Evolutionary conservation across 2,888 invertebrate genomes (phyloP).

Genomic region (Synergus japonicus): DNA sequence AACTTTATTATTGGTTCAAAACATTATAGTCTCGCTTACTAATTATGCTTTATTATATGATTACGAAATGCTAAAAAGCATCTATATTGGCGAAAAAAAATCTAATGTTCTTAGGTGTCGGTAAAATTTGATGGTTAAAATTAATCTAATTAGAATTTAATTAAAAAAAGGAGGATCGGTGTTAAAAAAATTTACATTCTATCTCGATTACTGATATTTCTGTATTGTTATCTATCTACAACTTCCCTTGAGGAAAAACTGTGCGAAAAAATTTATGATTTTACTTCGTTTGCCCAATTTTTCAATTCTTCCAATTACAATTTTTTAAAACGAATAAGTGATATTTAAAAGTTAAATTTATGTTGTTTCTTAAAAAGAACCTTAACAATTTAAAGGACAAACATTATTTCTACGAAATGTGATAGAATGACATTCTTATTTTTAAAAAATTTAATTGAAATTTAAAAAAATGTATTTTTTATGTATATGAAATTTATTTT

Average conservation of each 20-base stretch:
- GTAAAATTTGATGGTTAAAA: slow-evolving; percentile 1
- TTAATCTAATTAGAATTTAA: background rate
- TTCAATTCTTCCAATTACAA: background rate
- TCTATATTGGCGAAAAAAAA: slow-evolving; percentile 8
- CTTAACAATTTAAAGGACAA: background rate
- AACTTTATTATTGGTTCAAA: slow-evolving; percentile 23
- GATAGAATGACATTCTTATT: slow-evolving; percentile 26
- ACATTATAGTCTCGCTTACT: slow-evolving; percentile 33
- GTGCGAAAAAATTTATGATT: background rate
- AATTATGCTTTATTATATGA: slow-evolving; percentile 28
- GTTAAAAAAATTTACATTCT: background rate
- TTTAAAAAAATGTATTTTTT: background rate
- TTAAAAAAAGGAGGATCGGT: background rate
- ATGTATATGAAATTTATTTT: background rate
- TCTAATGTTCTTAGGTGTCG: slow-evolving; percentile 17
- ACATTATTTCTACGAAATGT: slow-evolving; percentile 32
- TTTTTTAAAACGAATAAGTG: background rate
- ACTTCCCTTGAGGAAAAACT: background rate
- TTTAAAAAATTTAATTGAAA: background rate
- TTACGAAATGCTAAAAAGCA: slow-evolving; percentile 16
- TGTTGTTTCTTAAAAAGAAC: slow-evolving; percentile 27
- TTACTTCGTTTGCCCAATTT: background rate
- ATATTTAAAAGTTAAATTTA: slow-evolving; percentile 27
- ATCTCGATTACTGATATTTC: background rate
- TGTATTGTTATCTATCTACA: background rate